phyloP scores from a whole-genome alignment of 2,888 invertebrate species.

The Cosmia pyralina region DNA sequence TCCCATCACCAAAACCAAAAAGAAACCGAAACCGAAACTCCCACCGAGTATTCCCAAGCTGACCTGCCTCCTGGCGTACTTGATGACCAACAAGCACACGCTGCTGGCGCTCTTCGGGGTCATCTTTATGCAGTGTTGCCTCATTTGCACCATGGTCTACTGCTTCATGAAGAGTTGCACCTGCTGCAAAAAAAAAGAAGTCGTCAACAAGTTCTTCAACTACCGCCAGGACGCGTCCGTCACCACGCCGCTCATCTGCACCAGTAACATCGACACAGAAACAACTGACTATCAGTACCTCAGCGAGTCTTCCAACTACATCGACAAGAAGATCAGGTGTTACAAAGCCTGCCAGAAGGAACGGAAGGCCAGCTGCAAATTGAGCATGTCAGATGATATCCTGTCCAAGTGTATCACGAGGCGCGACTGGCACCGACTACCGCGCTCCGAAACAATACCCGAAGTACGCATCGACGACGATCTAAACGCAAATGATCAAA shows the following conservation, averaged over 20 bases:
- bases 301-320: constrained; percentile 77
- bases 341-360: constrained; percentile 84
- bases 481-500: constrained; percentile 31
- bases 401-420: constrained; percentile 83
- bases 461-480: constrained; percentile 74
- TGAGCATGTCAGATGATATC: constrained; percentile 84
- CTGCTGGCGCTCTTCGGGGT: constrained; percentile 69
- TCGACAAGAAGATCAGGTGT: constrained; percentile 80
- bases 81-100: constrained; percentile 69
- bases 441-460: constrained; percentile 71
- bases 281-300: constrained; percentile 78
- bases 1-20: no score
- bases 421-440: constrained; percentile 79
- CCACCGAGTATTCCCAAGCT: not conserved
- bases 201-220: constrained; percentile 78
- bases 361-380: constrained; percentile 70
- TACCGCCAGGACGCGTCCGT: constrained; percentile 82
- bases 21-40: no score
- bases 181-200: constrained; percentile 70
- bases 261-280: constrained; percentile 81
- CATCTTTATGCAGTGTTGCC: constrained; percentile 75
- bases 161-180: constrained; percentile 71
- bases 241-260: constrained; percentile 82
- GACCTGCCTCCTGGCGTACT: constrained; percentile 37
- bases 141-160: constrained; percentile 78